A percentile compares a stretch with the other conserved stretches of the same genome.
Conservation (phyloP, 1,140 invertebrate species). For the Drosophila littoralis region DNA sequence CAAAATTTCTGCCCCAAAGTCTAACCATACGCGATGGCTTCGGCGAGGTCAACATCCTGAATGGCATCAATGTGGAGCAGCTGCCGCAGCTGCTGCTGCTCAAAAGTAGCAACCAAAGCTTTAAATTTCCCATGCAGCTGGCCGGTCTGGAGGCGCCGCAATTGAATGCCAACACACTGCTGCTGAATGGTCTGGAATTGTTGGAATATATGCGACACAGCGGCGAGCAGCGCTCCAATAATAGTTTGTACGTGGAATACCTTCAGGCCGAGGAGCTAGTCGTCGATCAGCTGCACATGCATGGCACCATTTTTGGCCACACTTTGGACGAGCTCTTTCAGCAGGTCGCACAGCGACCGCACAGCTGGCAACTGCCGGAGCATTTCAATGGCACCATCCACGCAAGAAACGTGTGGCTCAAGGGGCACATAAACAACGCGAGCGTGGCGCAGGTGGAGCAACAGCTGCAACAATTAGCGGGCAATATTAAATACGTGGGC, state of each 20-base stretch:
- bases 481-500: constrained; percentile 78
- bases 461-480: constrained; percentile 69
- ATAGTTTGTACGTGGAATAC: constrained; percentile 43
- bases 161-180: constrained; percentile 37
- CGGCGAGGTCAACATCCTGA: constrained; percentile 79
- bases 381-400: constrained; percentile 76
- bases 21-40: constrained; percentile 72
- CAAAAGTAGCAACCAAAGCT: constrained; percentile 83
- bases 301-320: constrained; percentile 62
- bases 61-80: constrained; percentile 79
- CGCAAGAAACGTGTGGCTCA: constrained; percentile 79
- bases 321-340: constrained; percentile 41
- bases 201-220: constrained; percentile 41
- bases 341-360: constrained; percentile 51
- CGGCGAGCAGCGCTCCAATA: constrained; percentile 42
- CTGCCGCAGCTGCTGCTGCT: constrained; percentile 75
- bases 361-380: constrained; percentile 50
- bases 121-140: constrained; percentile 62
- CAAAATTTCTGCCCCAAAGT: constrained; percentile 60
- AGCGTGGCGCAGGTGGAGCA: constrained; percentile 60
- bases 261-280: constrained; percentile 26
- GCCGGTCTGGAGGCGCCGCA: constrained; percentile 22
- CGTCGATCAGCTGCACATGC: constrained; percentile 48
- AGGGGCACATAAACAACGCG: constrained; percentile 56
- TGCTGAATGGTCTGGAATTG: constrained; percentile 34